Evolutionary conservation across 2,113 vertebrate genomes (phyloP).

Genomic region (Macheiramphus alcinus): DNA sequence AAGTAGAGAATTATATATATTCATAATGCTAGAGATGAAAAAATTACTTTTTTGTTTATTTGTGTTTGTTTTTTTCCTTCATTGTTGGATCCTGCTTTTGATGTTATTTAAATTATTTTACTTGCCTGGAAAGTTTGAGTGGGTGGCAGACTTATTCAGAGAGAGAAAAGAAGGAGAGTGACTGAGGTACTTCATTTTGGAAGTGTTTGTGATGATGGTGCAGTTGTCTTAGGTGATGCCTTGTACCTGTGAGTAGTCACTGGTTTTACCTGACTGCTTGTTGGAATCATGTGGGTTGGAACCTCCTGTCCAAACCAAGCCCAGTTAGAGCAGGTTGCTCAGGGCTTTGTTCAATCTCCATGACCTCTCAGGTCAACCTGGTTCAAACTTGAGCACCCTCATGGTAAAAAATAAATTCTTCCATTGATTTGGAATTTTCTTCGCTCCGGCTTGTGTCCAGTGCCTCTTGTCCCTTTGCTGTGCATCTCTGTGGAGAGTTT

Average conservation of each 20-base stretch:
- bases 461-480: not conserved
- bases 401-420: not conserved
- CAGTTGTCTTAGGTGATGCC: not conserved
- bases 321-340: not conserved
- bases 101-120: not conserved
- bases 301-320: not conserved
- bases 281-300: not conserved
- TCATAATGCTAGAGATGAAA: not conserved
- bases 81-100: not conserved
- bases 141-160: not conserved
- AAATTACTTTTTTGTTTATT: not conserved
- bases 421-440: not conserved
- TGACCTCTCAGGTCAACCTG: not conserved
- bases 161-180: not conserved
- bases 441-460: not conserved
- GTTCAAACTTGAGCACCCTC: not conserved
- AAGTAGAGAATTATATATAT: not conserved
- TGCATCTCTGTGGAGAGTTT: not conserved
- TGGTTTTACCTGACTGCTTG: not conserved
- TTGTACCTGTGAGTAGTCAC: not conserved
- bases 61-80: not conserved
- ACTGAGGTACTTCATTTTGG: not conserved
- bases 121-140: not conserved
- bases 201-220: not conserved
- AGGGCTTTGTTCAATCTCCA: not conserved